phyloP scores from a whole-genome alignment of 2,797 vertebrate species.

The Rousettus madagascariensis region DNA sequence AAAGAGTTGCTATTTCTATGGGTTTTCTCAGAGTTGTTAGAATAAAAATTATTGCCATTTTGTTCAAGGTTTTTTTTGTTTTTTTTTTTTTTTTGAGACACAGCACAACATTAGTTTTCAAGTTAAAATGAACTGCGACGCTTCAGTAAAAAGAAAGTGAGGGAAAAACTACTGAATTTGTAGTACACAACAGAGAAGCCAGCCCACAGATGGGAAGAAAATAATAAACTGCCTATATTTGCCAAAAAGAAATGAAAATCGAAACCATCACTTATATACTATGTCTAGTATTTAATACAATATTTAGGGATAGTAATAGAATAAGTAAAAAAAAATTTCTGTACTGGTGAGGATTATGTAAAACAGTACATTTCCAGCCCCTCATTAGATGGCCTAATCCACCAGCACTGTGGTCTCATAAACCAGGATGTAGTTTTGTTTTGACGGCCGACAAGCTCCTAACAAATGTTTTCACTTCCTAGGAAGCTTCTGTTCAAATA shows the following conservation, averaged over 20 bases:
- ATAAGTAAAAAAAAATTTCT: conserved; percentile 11
- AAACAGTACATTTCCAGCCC: not conserved
- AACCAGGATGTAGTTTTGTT: conserved; percentile 31
- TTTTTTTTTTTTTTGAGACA: conserved; percentile 40
- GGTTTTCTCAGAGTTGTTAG: not conserved
- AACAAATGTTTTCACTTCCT: not conserved
- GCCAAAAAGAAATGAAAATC: conserved; percentile 18
- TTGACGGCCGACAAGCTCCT: not conserved
- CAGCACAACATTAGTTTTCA: conserved; percentile 9
- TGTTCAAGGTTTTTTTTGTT: not conserved
- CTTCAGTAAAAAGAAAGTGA: not conserved
- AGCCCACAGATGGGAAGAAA: not conserved
- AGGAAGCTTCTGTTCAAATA: conserved; percentile 22
- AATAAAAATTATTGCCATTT: not conserved
- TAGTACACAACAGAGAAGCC: not conserved
- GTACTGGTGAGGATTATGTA: not conserved
- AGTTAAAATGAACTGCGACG: conserved; percentile 10
- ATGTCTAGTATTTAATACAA: conserved; percentile 29
- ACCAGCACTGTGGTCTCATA: not conserved
- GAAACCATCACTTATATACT: not conserved
- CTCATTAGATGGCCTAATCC: not conserved
- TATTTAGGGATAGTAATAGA: conserved; percentile 40
- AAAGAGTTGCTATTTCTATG: conserved; percentile 67
- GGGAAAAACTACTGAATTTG: conserved; percentile 17
- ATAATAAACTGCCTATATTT: not conserved